phyloP scores from a whole-genome alignment of 2,113 vertebrate genomes.

The Haemorhous mexicanus region DNA sequence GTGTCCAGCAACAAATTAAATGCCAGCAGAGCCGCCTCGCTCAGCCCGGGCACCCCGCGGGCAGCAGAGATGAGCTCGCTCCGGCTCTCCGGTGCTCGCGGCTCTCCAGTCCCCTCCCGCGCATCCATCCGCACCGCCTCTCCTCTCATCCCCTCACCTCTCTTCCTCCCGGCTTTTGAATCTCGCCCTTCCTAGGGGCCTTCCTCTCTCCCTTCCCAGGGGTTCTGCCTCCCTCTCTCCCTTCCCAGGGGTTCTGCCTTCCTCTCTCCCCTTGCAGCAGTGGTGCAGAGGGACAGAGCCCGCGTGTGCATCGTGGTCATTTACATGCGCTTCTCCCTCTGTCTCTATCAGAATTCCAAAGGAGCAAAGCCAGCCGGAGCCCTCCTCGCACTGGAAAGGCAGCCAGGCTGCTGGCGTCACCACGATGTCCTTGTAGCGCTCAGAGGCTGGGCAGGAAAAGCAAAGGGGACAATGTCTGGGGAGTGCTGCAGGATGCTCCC shows the following conservation, averaged over 20 bases:
- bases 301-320: background rate
- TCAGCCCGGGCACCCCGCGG: background rate
- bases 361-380: background rate
- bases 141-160: background rate
- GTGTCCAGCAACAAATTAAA: constrained; percentile 9
- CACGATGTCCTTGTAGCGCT: background rate
- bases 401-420: background rate
- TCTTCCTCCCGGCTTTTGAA: background rate
- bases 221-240: background rate
- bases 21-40: background rate
- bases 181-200: background rate
- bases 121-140: background rate
- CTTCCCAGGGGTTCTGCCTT: background rate
- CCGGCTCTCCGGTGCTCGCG: background rate
- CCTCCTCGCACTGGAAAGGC: background rate
- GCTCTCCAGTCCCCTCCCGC: background rate
- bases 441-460: background rate
- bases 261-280: background rate
- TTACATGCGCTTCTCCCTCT: background rate
- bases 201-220: background rate
- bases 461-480: background rate
- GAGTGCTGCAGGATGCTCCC: background rate
- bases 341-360: background rate
- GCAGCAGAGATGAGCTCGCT: background rate
- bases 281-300: background rate